Base-by-base conservation (phyloP, 1,140 invertebrate genomes). In the Piezodorus guildinii region DNA sequence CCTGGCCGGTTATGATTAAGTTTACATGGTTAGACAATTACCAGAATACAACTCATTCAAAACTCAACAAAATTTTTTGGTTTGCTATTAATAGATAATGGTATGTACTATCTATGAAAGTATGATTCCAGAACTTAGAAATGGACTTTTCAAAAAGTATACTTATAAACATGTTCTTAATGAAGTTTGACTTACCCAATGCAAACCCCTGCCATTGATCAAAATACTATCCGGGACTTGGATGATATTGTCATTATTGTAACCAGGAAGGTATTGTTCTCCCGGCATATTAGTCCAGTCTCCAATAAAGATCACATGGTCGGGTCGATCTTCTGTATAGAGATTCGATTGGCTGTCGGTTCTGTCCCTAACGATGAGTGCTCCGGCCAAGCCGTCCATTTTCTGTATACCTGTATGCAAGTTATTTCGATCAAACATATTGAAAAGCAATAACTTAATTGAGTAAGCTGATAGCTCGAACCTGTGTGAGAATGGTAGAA, bases 271-370 rank as follows among this genome's bases (percentile, higher is more conserved):
- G 71, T 83, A 84, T 15, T 80, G 77, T 14, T 83, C 78, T 0
- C 85, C 83, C 8, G 85, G 73, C 52, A 82, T 75, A 65, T 85
- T 82, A n/a, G 85, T 78, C 90, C 90, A 94, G 71, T 94, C 90
- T 27, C 84, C 81, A 4, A 92, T 75, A 2, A 85, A 74, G 66
- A 93, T 81, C 0, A 81, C 78, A 72, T 91, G 87, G 14, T 85
- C 82, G 2, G 82, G 80, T 46, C 86, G 77, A 72, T 84, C 86
- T 65, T 77, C 78, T 68, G 91, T 89, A 70, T 87, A 88, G 0
- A 84, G 72, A 21, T 74, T 68, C 0, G 71, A 69, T 71, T 87
- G 81, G 12, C 77, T 74, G 15, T 56, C 52, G 21, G 17, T 88
- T 0, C 83, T 78, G 60, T 80, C 76, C 23, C 85, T 74, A 14